These are phyloP conservation scores for Rhinoraja longicauda DNA, from an alignment of 2,797 vertebrate species.

Conservation along the genomic window DNA sequence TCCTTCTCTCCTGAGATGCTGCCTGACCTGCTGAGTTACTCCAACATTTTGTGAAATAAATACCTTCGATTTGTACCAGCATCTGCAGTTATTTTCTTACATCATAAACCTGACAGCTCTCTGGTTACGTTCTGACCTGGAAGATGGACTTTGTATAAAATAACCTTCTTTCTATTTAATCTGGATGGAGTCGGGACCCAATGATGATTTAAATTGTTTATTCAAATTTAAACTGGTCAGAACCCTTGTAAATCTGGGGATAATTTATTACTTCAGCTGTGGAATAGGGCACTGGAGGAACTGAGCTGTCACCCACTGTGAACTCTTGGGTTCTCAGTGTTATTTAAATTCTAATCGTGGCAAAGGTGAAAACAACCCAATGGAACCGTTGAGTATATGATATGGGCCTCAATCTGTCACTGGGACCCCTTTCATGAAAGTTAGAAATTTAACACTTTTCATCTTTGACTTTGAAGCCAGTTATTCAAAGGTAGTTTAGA, in stretches of 20 bases:
- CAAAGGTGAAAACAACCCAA: not conserved
- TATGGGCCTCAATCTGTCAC: not conserved
- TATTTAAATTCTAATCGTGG: not conserved
- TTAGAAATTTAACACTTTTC: not conserved
- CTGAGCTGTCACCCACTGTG: too few species aligned
- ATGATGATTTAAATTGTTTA: not conserved
- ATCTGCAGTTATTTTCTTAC: too few species aligned
- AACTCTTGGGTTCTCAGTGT: too few species aligned
- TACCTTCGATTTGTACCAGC: too few species aligned
- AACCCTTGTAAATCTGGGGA: not conserved
- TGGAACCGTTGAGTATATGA: not conserved
- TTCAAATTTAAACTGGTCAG: not conserved
- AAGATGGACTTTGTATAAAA: not conserved
- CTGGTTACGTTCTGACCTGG: not conserved
- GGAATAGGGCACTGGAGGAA: not conserved
- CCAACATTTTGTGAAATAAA: too few species aligned
- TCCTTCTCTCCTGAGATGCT: too few species aligned
- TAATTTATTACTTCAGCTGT: not conserved
- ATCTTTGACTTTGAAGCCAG: not conserved
- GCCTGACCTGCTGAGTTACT: too few species aligned
- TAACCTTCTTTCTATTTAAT: not conserved
- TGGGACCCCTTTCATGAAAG: not conserved
- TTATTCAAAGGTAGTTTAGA: not conserved
- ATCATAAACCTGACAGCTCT: not conserved
- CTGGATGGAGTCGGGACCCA: too few species aligned